phyloP scores from a whole-genome alignment of 2,888 invertebrate species.

The Agrilus biguttatus region DNA sequence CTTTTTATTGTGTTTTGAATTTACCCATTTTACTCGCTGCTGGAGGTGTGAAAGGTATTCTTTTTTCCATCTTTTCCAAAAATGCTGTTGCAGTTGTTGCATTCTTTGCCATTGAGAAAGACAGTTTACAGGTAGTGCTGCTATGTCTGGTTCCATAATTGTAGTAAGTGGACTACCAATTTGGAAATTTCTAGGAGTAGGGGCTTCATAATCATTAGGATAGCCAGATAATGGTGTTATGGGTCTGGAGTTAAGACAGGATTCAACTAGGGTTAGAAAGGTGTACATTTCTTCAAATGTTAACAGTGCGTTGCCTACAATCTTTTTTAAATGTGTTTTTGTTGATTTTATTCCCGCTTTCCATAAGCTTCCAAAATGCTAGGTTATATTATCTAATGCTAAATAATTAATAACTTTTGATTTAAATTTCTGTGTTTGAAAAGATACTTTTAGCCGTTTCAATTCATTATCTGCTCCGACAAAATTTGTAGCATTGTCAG shows the following conservation, averaged over 20 bases:
- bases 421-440: too few species aligned
- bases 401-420: too few species aligned
- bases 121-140: slow-evolving; percentile 2
- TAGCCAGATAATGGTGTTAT: slow-evolving; percentile 11
- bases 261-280: slow-evolving; percentile 14
- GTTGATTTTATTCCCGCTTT: slow-evolving; percentile 16
- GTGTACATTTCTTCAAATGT: slow-evolving; percentile 17
- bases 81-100: slow-evolving; percentile 9
- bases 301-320: slow-evolving; percentile 8
- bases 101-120: slow-evolving; percentile 11
- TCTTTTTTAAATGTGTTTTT: slow-evolving; percentile 13
- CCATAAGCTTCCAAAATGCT: slow-evolving; percentile 14
- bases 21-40: slow-evolving; percentile 3
- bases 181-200: slow-evolving; percentile 12
- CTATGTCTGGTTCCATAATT: slow-evolving; percentile 8
- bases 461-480: slow-evolving; percentile 7
- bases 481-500: slow-evolving; percentile 12
- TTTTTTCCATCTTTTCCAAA: slow-evolving; percentile 6
- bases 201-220: slow-evolving; percentile 8
- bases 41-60: slow-evolving; percentile 5
- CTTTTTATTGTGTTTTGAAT: too few species aligned
- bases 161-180: slow-evolving; percentile 10
- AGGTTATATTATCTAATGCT: too few species aligned
- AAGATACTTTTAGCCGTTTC: too few species aligned
- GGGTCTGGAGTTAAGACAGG: slow-evolving; percentile 17